Evolutionary conservation across 2,888 invertebrate species (phyloP), one percentile per base, ranked within the genome.

Genomic region (Drosophila lutescens): DNA sequence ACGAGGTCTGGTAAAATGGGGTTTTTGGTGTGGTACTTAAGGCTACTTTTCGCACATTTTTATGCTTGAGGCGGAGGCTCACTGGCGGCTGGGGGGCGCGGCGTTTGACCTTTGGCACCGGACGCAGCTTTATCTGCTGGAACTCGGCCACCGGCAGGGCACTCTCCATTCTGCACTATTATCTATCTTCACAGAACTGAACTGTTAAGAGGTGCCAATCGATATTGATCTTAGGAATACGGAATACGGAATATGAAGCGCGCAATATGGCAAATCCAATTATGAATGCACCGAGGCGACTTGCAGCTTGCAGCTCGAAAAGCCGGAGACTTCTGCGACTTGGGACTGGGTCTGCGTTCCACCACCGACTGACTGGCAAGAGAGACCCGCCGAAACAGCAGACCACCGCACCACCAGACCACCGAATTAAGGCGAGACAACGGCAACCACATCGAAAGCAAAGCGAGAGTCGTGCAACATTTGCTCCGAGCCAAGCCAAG

Each of bases 71-170:
- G 40, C 59, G 77, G 6, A 80, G 66, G 49, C 70, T 70, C 20
- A 74, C 60, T 6, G 90, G 91, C 57, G 90, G 91, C 68, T 78
- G 88, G 4, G 90, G 90, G 15, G 90, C 90, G 60, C 83, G 88
- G 57, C 89, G 86, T 68, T 89, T 91, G 58, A 86, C 78, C 76
- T 85, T 80, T 38, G 89, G 81, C 68, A 91, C 90, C 32, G 90
- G 89, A 13, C 88, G 83, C 63, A 90, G 75, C 57, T 90, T 91
- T 55, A 90, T 82, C 77, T 82, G 76, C 73, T 90, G 90, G 68
- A 91, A 91, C 77, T 91, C 91, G 62, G 90, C 85, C 66, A 88
- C 71, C 56, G 88, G 78, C 70, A 62, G 63, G 54, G 63, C 47
- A 53, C 68, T 85, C 57, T 76, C 79, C 82, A 82, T 86, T 43